These are phyloP conservation scores for Eonycteris spelaea DNA, from an alignment of 2,113 vertebrate species.

Conservation along the genomic window DNA sequence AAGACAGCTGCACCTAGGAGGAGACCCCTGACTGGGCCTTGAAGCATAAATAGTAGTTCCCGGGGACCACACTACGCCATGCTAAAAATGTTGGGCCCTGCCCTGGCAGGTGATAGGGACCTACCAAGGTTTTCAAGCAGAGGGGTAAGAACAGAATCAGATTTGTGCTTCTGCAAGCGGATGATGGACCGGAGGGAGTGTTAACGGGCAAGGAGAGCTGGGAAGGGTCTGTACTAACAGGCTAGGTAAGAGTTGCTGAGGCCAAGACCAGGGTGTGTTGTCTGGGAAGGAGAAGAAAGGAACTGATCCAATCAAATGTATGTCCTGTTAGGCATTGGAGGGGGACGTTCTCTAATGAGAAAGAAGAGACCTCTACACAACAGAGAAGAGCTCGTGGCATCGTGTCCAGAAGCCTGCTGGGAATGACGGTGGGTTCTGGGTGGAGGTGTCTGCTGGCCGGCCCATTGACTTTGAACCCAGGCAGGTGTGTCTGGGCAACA, in stretches of 20 bases:
- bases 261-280: background rate
- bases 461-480: background rate
- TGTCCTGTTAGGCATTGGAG: background rate
- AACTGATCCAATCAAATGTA: too few species aligned
- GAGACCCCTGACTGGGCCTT: background rate
- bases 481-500: background rate
- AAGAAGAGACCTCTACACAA: background rate
- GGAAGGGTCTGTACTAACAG: background rate
- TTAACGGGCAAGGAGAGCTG: background rate
- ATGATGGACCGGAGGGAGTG: fast-evolving
- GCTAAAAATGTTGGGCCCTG: background rate
- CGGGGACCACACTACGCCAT: background rate
- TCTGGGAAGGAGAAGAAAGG: background rate
- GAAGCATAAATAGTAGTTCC: background rate
- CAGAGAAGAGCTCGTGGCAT: background rate
- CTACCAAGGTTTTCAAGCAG: background rate
- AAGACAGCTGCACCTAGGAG: background rate
- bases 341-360: background rate
- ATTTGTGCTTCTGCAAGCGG: background rate
- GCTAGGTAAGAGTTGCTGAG: background rate
- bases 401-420: background rate
- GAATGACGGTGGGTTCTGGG: background rate
- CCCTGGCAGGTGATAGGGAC: background rate
- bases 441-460: background rate
- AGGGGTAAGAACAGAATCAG: background rate